Conservation (phyloP, 2,797 vertebrate genomes). For the Muraenolepis orangiensis region DNA sequence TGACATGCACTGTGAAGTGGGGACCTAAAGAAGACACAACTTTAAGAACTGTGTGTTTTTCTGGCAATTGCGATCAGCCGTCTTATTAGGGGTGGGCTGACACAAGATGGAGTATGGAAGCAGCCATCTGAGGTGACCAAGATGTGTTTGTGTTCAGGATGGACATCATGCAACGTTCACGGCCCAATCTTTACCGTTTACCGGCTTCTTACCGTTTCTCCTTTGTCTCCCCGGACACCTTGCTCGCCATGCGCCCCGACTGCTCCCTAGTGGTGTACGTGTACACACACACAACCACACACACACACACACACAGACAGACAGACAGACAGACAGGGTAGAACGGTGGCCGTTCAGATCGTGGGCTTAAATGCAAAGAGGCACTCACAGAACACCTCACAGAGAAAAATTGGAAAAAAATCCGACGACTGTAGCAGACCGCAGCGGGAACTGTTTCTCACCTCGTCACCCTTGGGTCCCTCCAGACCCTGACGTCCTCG, state of each 20-base stretch:
- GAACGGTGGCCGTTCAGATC: background rate
- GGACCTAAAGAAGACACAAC: no score
- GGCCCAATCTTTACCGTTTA: no score
- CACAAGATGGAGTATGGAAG: background rate
- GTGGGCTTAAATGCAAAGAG: background rate
- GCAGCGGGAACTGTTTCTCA: constrained; percentile 52
- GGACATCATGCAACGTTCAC: background rate
- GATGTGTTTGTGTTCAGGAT: background rate
- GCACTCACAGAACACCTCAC: background rate
- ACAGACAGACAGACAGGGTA: background rate
- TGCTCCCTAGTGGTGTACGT: constrained; percentile 71
- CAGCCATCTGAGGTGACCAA: background rate
- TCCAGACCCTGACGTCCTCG: constrained; percentile 72
- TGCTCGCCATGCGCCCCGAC: constrained; percentile 63
- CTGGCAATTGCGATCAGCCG: background rate
- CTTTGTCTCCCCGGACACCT: constrained; percentile 65
- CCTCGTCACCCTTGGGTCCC: constrained; percentile 73
- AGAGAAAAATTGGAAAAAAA: background rate
- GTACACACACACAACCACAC: constrained; percentile 4
- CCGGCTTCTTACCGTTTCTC: constrained; percentile 67
- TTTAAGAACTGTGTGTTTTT: background rate
- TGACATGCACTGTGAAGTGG: background rate
- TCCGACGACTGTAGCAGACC: background rate
- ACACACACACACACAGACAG: constrained; percentile 4
- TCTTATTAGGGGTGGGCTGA: background rate